A percentile compares a stretch with the other conserved stretches of the same genome.
Evolutionary conservation across 2,888 invertebrate genomes (phyloP).

Genomic region (Craniophora ligustri): DNA sequence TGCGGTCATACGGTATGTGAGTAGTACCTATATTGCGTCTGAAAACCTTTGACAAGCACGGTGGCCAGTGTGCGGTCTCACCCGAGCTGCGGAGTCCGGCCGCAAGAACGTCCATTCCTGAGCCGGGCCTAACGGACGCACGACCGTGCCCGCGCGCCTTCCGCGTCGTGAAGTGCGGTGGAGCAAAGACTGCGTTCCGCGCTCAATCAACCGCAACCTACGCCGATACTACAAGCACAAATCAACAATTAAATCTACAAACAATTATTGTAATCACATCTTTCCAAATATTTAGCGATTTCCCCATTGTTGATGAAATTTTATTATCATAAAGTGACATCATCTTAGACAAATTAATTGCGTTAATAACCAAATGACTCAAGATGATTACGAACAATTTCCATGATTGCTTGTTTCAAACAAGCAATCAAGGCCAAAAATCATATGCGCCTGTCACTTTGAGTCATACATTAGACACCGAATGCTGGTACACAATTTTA

Average conservation of each 20-base stretch:
- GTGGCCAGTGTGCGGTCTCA: slow-evolving; percentile 34
- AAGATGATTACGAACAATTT: slow-evolving; percentile 49
- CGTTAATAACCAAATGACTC: slow-evolving; percentile 47
- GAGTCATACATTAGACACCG: no score
- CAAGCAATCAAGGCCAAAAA: slow-evolving; percentile 41
- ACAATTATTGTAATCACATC: slow-evolving; percentile 21
- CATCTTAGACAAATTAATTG: slow-evolving; percentile 49
- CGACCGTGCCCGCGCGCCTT: slow-evolving; percentile 14
- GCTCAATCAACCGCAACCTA: slow-evolving; percentile 37
- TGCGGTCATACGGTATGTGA: slow-evolving; percentile 17
- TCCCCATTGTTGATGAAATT: slow-evolving; percentile 30
- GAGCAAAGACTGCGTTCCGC: slow-evolving; percentile 39
- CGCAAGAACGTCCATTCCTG: slow-evolving; percentile 48
- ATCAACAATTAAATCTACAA: slow-evolving; percentile 12
- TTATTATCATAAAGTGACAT: slow-evolving; percentile 40
- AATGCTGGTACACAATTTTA: no score
- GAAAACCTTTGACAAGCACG: slow-evolving; percentile 36
- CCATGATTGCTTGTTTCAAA: slow-evolving; percentile 44
- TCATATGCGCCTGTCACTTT: slow-evolving; percentile 30
- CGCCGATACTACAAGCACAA: slow-evolving; percentile 29
- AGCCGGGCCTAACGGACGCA: slow-evolving; percentile 33
- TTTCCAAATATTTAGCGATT: slow-evolving; percentile 14
- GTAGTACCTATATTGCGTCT: slow-evolving; percentile 26
- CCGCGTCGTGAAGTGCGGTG: slow-evolving; percentile 57
- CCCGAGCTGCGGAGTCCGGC: slow-evolving; percentile 29